phyloP scores from a whole-genome alignment of 2,888 invertebrate genomes.

The Ferrisia virgata region DNA sequence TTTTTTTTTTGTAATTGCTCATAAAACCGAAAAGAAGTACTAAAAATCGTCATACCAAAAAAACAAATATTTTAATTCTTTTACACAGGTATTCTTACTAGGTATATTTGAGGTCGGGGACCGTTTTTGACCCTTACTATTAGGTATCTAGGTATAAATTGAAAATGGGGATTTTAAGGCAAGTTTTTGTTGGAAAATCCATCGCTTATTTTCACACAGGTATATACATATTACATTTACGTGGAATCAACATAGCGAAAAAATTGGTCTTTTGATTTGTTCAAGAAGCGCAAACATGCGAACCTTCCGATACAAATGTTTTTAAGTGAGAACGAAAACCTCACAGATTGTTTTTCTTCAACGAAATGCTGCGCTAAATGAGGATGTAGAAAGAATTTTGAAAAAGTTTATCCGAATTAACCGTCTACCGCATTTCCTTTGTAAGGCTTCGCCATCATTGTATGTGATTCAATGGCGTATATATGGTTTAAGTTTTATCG shows the following conservation, averaged over 20 bases:
- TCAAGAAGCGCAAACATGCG: not conserved
- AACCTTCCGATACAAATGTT: not conserved
- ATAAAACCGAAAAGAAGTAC: too few relatives aligned
- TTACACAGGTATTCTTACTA: too few relatives aligned
- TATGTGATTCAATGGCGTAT: not conserved
- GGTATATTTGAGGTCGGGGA: too few relatives aligned
- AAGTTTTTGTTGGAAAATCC: too few relatives aligned
- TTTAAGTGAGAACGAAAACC: not conserved
- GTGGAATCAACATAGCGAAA: not conserved
- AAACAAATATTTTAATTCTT: too few relatives aligned
- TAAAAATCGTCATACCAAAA: too few relatives aligned
- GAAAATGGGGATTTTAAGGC: too few relatives aligned
- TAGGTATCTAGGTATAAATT: too few relatives aligned
- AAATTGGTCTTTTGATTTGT: not conserved
- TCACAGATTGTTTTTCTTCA: not conserved
- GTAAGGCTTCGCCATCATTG: not conserved
- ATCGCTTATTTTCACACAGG: too few relatives aligned
- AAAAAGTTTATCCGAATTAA: not conserved
- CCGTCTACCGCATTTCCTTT: not conserved
- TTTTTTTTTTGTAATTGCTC: too few relatives aligned
- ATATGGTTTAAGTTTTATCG: not conserved
- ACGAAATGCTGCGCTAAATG: not conserved
- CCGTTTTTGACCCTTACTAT: too few relatives aligned
- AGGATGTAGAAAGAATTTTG: not conserved
- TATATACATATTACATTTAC: too few relatives aligned